phyloP scores from a whole-genome alignment of 2,797 vertebrate genomes.

The Hoplostethus mediterraneus region DNA sequence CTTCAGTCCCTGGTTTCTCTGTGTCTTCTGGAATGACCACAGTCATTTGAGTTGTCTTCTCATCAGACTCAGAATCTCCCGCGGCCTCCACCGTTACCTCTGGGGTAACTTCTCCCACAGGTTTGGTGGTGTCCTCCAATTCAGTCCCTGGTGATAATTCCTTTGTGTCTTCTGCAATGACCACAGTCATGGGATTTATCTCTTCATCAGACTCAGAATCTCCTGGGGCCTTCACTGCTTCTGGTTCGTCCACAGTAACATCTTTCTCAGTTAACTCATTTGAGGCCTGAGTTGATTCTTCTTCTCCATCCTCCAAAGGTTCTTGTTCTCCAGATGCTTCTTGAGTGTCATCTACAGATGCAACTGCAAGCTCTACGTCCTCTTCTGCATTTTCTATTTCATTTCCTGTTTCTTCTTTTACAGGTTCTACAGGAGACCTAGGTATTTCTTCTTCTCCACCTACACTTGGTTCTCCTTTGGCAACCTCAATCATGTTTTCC shows the following conservation, averaged over 20 bases:
- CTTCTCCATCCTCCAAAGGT: background rate
- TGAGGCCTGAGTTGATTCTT: background rate
- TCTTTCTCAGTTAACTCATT: slow-evolving; percentile 8
- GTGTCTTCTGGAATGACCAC: no score
- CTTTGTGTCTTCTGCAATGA: slow-evolving; percentile 51
- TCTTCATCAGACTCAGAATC: slow-evolving; percentile 31
- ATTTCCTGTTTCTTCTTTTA: background rate
- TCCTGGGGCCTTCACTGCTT: slow-evolving; percentile 7
- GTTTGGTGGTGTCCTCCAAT: no score
- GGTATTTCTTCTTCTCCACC: background rate
- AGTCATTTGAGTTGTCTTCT: no score
- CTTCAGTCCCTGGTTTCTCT: no score
- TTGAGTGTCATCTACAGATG: slow-evolving; percentile 2
- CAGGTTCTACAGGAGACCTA: background rate
- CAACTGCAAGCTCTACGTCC: background rate
- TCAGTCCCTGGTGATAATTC: slow-evolving; percentile 5
- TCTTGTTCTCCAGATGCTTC: slow-evolving; percentile 1
- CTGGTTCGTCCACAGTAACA: slow-evolving; percentile 3
- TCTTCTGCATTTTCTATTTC: background rate
- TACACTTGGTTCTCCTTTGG: background rate
- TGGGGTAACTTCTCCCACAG: no score
- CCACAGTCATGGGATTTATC: slow-evolving; percentile 25
- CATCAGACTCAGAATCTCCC: no score
- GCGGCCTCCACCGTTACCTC: no score
- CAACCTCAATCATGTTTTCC: background rate